Percentiles rank a stretch among this genome's conserved stretches.
Conservation (phyloP, 1,140 invertebrate genomes). For the Microplitis mediator region DNA sequence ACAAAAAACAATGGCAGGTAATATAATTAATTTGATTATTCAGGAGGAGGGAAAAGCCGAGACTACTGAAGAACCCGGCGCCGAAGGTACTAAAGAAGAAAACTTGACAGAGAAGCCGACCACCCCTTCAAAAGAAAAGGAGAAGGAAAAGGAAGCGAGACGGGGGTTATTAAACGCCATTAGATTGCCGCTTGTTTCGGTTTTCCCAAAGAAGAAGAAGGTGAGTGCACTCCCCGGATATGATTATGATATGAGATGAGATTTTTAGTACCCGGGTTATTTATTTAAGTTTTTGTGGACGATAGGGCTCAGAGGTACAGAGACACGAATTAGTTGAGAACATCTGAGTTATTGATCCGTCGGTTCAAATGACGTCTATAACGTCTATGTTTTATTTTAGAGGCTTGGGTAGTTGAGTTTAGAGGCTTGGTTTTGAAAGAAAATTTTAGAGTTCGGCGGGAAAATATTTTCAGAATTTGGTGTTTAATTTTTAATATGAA, state of each 20-base stretch:
- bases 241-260: too few relatives aligned
- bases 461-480: too few relatives aligned
- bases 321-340: background rate
- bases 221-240: background rate
- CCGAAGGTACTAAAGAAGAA: slow-evolving; percentile 55
- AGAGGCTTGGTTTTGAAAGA: background rate
- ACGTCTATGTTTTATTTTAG: too few relatives aligned
- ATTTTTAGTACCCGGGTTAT: too few relatives aligned
- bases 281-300: too few relatives aligned
- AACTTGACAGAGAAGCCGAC: slow-evolving; percentile 59
- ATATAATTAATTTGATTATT: slow-evolving; percentile 4
- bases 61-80: slow-evolving; percentile 34
- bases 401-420: background rate
- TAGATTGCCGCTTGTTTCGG: slow-evolving; percentile 68
- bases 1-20: background rate
- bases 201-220: slow-evolving; percentile 65
- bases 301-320: background rate
- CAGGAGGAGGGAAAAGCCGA: slow-evolving; percentile 57
- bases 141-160: slow-evolving; percentile 53
- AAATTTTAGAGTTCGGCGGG: too few relatives aligned
- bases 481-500: too few relatives aligned
- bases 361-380: too few relatives aligned
- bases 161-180: slow-evolving; percentile 68
- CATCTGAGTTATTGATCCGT: background rate
- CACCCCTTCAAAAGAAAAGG: slow-evolving; percentile 57